These are phyloP conservation scores for Hirtodrosophila alboralis DNA, from an alignment of 2,888 invertebrate genomes.

Conservation along the genomic window DNA sequence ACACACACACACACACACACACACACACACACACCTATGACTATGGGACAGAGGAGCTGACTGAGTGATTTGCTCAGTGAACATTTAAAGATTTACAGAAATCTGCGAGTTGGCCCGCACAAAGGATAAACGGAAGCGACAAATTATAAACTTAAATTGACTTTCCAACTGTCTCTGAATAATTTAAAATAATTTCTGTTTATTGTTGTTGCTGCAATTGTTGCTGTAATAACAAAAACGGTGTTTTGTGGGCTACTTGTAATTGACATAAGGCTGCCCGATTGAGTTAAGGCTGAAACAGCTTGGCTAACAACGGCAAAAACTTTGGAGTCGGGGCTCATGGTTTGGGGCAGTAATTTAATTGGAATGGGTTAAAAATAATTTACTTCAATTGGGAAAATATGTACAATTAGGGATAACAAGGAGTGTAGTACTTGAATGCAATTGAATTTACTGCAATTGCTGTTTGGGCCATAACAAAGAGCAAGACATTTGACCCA, in stretches of 20 bases:
- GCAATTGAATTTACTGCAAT: no score
- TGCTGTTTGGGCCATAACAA: no score
- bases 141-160: conserved; percentile 68
- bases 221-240: conserved; percentile 18
- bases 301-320: conserved; percentile 49
- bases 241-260: conserved; percentile 18
- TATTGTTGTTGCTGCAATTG: conserved; percentile 11
- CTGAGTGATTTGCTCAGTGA: conserved; percentile 52
- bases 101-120: conserved; percentile 4
- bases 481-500: background rate
- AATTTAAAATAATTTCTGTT: conserved; percentile 44
- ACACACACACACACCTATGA: background rate
- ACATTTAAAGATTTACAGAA: conserved; percentile 26
- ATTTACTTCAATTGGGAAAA: no score
- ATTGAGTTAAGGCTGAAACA: conserved; percentile 41
- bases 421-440: no score
- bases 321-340: no score
- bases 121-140: conserved; percentile 42
- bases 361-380: background rate
- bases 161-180: conserved; percentile 37
- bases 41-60: background rate
- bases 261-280: conserved; percentile 16
- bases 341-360: background rate
- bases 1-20: no score
- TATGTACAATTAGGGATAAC: no score